phyloP scores from a whole-genome alignment of 2,113 vertebrate species.

The Nycticryphes semicollaris region DNA sequence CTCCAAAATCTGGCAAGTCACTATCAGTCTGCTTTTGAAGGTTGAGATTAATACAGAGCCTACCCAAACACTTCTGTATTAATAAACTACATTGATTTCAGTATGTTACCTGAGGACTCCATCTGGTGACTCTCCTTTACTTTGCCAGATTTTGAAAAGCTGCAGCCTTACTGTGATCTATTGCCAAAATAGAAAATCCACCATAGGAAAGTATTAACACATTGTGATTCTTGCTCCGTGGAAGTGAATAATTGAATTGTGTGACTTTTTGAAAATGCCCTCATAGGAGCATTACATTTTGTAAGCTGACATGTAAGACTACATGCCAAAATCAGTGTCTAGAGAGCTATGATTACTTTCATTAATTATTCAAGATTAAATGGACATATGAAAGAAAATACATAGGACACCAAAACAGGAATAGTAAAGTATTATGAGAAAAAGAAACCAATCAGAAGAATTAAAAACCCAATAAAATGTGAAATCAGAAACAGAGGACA shows the following conservation, averaged over 20 bases:
- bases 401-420: background rate
- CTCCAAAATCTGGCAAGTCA: constrained; percentile 41
- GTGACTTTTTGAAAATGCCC: constrained; percentile 13
- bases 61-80: constrained; percentile 46
- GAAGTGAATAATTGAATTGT: constrained; percentile 35
- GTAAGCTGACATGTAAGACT: background rate
- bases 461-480: background rate
- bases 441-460: background rate
- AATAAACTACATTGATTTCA: constrained; percentile 63
- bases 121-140: constrained; percentile 50
- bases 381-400: constrained; percentile 10
- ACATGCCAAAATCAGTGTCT: background rate
- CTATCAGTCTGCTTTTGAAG: constrained; percentile 6
- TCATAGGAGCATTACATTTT: background rate
- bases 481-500: background rate
- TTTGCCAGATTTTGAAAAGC: constrained; percentile 57
- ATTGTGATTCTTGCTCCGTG: constrained; percentile 2
- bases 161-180: constrained; percentile 33
- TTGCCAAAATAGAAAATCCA: constrained; percentile 56
- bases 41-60: constrained; percentile 32
- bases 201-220: constrained; percentile 30
- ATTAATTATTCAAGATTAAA: constrained; percentile 36
- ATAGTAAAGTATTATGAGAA: background rate
- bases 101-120: constrained; percentile 59
- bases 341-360: constrained; percentile 4